Percentiles rank a stretch among this genome's conserved stretches.
Conservation (phyloP, 2,888 invertebrate genomes). For the Zygaena filipendulae region DNA sequence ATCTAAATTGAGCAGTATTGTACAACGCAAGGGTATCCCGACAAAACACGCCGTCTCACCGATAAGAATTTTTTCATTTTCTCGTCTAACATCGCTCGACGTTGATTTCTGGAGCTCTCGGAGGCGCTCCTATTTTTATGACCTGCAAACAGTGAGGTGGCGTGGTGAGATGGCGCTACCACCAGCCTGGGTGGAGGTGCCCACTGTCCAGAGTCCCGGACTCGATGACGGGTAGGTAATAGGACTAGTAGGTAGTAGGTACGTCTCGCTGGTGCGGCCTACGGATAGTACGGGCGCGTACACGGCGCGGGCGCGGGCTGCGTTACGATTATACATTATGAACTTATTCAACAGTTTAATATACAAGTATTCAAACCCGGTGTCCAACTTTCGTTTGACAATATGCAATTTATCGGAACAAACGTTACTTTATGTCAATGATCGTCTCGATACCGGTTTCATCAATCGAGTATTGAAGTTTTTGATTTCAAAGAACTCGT, state of each 20-base stretch:
- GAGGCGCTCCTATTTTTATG: conserved; percentile 73
- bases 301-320: conserved; percentile 35
- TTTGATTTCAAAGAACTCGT: too few species aligned
- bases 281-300: conserved; percentile 47
- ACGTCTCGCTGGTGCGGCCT: conserved; percentile 22
- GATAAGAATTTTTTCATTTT: conserved; percentile 95
- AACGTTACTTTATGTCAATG: too few species aligned
- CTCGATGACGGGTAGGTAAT: conserved; percentile 15
- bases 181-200: not conserved
- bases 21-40: conserved; percentile 47
- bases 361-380: too few species aligned
- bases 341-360: too few species aligned
- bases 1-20: conserved; percentile 53
- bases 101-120: conserved; percentile 77
- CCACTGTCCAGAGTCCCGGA: conserved; percentile 17
- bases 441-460: too few species aligned
- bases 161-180: conserved; percentile 47
- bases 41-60: conserved; percentile 75
- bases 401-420: too few species aligned
- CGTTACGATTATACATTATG: too few species aligned
- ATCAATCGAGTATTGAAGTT: too few species aligned
- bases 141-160: conserved; percentile 63
- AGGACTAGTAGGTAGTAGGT: conserved; percentile 14
- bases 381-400: too few species aligned
- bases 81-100: conserved; percentile 89